A percentile compares a stretch with the other conserved stretches of the same genome.
Conservation (phyloP, 2,113 vertebrate species). For the Plestiodon gilberti region DNA sequence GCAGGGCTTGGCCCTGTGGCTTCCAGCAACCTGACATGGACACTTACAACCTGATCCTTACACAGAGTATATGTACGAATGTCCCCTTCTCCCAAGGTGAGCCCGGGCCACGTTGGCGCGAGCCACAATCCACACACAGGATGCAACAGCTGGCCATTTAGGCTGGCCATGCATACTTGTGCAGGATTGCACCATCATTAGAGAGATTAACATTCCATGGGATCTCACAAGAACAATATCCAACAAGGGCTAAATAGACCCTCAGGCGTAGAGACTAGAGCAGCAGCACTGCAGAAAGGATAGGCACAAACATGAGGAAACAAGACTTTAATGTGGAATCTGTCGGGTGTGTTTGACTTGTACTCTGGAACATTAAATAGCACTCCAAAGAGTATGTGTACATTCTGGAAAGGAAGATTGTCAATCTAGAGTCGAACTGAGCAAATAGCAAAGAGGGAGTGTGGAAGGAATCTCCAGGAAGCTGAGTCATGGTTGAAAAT, state of each 20-base stretch:
- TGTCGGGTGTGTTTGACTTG: neutral
- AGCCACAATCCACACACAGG: too few relatives aligned
- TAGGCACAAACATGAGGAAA: neutral
- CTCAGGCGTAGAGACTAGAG: too few relatives aligned
- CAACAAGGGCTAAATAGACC: neutral
- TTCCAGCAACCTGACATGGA: too few relatives aligned
- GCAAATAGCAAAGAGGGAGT: neutral
- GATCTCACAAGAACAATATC: too few relatives aligned
- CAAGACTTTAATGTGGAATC: neutral
- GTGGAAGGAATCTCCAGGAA: neutral
- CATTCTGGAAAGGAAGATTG: neutral
- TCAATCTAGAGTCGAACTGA: neutral
- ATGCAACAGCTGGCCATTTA: too few relatives aligned
- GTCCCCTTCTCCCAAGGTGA: too few relatives aligned
- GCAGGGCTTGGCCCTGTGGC: too few relatives aligned
- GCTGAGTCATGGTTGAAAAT: neutral
- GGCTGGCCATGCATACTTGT: too few relatives aligned
- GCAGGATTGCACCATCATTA: too few relatives aligned
- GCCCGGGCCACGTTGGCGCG: too few relatives aligned
- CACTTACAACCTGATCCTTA: too few relatives aligned
- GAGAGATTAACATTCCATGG: neutral
- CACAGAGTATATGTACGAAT: too few relatives aligned
- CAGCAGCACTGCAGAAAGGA: neutral
- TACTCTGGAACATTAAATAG: neutral
- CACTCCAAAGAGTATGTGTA: neutral